These are phyloP conservation scores for Acinonyx jubatus DNA, from an alignment of 2,113 vertebrate genomes.

Conservation along the genomic window DNA sequence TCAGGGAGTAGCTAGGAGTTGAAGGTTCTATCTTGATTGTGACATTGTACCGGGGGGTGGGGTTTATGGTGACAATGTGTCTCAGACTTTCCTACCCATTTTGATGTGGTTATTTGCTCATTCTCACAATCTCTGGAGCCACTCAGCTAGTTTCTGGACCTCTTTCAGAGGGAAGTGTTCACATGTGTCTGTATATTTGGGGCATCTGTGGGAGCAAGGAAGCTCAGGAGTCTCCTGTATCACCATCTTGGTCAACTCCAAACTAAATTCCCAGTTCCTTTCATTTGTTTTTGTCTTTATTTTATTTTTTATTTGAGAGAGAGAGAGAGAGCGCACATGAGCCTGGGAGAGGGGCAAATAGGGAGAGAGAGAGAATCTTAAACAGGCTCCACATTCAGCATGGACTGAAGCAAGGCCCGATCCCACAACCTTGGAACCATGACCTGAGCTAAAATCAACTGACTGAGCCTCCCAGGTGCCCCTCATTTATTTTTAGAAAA, in stretches of 20 bases:
- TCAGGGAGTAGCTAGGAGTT: background rate
- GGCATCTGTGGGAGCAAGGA: background rate
- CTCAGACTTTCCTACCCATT: background rate
- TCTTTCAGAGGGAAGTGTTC: background rate
- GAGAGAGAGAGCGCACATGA: too few relatives aligned
- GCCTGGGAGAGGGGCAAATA: too few relatives aligned
- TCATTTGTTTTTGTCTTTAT: background rate
- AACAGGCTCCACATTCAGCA: too few relatives aligned
- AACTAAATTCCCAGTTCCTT: background rate
- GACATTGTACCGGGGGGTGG: background rate
- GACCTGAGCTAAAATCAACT: too few relatives aligned
- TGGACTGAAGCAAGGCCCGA: too few relatives aligned
- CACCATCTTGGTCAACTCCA: background rate
- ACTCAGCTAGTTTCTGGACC: background rate
- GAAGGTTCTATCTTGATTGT: background rate
- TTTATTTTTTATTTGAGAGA: too few relatives aligned
- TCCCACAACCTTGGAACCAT: too few relatives aligned
- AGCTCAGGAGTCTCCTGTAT: background rate
- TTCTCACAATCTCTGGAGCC: background rate
- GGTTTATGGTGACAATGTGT: background rate
- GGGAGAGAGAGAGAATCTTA: too few relatives aligned
- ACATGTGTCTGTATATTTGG: background rate
- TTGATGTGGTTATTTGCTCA: background rate
- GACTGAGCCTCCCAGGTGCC: too few relatives aligned
- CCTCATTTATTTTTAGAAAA: background rate